phyloP scores from a whole-genome alignment of 2,888 invertebrate species.

The Theristus sp. region DNA sequence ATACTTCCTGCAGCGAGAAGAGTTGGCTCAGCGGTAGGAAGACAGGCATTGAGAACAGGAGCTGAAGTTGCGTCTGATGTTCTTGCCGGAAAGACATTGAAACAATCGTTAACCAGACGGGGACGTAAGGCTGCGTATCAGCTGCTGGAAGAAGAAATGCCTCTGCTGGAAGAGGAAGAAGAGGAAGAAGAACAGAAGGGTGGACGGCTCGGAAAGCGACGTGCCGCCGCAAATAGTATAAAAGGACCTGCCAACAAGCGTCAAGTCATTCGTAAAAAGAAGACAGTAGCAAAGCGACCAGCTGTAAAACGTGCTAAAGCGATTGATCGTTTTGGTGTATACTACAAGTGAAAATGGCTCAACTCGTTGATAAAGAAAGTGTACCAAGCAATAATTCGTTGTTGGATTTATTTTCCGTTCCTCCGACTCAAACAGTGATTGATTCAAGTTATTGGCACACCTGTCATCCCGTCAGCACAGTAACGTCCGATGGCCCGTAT shows the following conservation, averaged over 20 bases:
- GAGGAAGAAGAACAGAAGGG: background rate
- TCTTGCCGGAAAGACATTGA: background rate
- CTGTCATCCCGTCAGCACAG: background rate
- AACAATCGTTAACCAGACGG: background rate
- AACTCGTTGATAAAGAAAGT: background rate
- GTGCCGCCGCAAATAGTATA: background rate
- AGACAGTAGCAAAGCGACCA: background rate
- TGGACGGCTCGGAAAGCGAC: background rate
- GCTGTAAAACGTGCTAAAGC: background rate
- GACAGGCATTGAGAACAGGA: background rate
- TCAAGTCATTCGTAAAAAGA: background rate
- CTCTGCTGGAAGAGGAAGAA: too few relatives aligned
- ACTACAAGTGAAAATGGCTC: background rate
- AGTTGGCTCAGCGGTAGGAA: background rate
- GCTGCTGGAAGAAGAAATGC: background rate
- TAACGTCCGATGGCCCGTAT: conserved; percentile 3
- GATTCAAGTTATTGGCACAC: conserved; percentile 2
- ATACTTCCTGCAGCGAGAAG: background rate
- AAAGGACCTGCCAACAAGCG: background rate
- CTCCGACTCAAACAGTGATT: conserved; percentile 2
- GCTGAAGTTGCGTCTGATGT: background rate
- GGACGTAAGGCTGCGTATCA: background rate
- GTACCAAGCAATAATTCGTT: background rate
- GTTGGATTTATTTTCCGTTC: conserved; percentile 2
- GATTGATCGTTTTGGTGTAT: background rate